Evolutionary conservation across 2,888 invertebrate genomes (phyloP).

Genomic region (Ectemnius continuus): DNA sequence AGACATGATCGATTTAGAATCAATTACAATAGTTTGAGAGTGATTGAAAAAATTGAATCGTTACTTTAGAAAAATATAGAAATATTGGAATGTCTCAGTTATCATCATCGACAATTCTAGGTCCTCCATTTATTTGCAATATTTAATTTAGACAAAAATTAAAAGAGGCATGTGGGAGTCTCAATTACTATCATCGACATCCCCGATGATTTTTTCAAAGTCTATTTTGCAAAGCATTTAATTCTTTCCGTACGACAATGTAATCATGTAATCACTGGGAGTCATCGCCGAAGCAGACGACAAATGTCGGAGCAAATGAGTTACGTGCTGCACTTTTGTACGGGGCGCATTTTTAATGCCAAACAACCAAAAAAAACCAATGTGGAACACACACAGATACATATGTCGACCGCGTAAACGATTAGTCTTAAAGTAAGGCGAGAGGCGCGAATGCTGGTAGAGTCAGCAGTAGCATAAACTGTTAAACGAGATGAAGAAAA

Average conservation of each 20-base stretch:
- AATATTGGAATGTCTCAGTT: no score
- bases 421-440: constrained; percentile 20
- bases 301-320: constrained; percentile 26
- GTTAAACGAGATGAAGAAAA: constrained; percentile 27
- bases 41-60: no score
- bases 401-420: constrained; percentile 5
- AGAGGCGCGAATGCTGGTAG: background rate
- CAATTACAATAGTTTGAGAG: no score
- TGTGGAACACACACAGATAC: constrained; percentile 10
- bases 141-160: background rate
- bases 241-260: no score
- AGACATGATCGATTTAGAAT: no score
- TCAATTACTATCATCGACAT: background rate
- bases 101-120: no score
- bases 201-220: no score
- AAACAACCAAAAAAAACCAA: constrained; percentile 5
- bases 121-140: no score
- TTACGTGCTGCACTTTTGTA: constrained; percentile 56
- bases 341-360: constrained; percentile 40
- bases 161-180: background rate
- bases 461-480: constrained; percentile 1
- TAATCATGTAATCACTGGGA: no score
- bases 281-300: constrained; percentile 26
- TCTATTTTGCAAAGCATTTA: no score
- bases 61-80: no score